Percentiles rank a stretch among this genome's conserved stretches.
Evolutionary conservation across 2,797 vertebrate species (phyloP).

Genomic region (Masticophis lateralis): DNA sequence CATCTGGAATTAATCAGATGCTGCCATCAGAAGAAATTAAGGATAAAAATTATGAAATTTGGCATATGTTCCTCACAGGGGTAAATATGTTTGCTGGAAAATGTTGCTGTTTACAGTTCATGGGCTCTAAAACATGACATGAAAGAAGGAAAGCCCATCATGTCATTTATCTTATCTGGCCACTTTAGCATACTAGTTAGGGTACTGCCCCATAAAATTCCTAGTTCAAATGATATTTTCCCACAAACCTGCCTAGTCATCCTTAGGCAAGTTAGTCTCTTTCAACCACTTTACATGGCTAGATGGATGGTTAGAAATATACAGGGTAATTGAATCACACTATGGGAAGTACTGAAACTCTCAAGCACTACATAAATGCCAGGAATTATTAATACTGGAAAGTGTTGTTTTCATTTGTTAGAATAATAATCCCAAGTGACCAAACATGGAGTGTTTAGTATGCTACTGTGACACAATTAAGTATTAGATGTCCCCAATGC

Average conservation of each 20-base stretch:
- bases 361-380: background rate
- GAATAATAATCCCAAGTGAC: background rate
- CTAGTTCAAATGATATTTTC: background rate
- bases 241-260: background rate
- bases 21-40: background rate
- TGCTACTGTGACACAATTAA: background rate
- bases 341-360: background rate
- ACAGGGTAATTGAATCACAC: background rate
- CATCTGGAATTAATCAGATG: background rate
- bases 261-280: background rate
- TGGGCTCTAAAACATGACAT: background rate
- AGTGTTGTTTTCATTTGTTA: background rate
- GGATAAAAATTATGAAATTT: slow-evolving; percentile 2
- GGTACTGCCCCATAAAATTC: background rate
- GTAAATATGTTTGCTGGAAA: background rate
- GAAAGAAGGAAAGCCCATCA: background rate
- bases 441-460: background rate
- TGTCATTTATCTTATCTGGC: background rate
- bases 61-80: background rate
- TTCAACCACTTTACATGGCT: background rate
- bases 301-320: background rate
- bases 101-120: background rate
- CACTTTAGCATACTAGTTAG: background rate
- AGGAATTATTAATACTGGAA: background rate
- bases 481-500: background rate